Conservation (phyloP, 35 echinoderm and acorn worm genomes). For the Amphiura filiformis region DNA sequence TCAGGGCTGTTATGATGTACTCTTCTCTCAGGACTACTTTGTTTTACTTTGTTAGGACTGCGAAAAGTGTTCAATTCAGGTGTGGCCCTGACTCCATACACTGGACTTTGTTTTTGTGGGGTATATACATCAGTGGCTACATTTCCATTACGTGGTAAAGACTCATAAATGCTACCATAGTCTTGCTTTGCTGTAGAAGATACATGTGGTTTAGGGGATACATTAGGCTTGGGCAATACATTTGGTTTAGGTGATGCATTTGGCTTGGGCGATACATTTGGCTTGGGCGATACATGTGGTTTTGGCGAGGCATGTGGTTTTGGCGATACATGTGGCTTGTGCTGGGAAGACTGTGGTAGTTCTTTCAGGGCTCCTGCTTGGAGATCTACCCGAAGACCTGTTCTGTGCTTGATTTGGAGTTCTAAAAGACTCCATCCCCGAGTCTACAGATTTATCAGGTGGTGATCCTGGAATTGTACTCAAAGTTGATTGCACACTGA, state of each 20-base stretch:
- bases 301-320: no score
- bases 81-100: no score
- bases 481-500: neutral
- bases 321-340: neutral
- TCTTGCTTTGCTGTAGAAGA: neutral
- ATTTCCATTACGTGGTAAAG: neutral
- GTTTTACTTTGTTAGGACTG: no score
- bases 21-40: no score
- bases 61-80: no score
- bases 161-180: neutral
- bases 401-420: neutral
- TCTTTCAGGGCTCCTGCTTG: neutral
- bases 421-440: neutral
- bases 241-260: neutral
- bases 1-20: neutral
- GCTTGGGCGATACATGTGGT: neutral
- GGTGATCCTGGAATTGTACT: conserved; percentile 9
- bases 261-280: neutral
- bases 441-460: neutral
- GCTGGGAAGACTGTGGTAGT: neutral
- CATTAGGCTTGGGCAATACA: no score
- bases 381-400: neutral
- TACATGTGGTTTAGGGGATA: neutral
- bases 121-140: neutral
- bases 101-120: neutral